Base-by-base conservation (phyloP, 2,113 vertebrate genomes). In the Petrocephalus zakoni region DNA sequence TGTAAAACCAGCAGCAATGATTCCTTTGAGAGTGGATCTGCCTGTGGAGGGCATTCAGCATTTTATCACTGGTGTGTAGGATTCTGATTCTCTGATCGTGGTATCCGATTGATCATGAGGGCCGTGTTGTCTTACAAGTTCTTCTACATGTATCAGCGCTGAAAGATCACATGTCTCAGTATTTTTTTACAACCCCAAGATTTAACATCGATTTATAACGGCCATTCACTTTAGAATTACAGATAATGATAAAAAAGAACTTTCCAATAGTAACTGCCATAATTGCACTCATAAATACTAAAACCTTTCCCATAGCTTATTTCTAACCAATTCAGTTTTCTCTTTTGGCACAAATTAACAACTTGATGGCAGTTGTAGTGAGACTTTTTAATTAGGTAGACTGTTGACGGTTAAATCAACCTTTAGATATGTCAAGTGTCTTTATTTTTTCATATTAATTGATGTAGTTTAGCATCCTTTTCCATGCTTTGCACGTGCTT, bases 1-100 rank as follows among this genome's bases (percentile, higher is more conserved):
- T 93, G 93, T 89, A 91, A 93, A 94, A 95, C 87, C 92, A 87
- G 92, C 89, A 91, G 85, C 93, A 92, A 93, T 92, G 88, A 94
- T 91, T 92, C 85, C 89, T 90, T 89, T 92, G 92, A 91, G 94
- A 94, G 92, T 89, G 89, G 91, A 91, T 90, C 92, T 92, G 93
- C 92, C 94, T 91, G 87, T 88, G 89, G 90, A 78, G 90, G 90
- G 82, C 91, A 47, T 47, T 58, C 19, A 55, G 81, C 68, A 89
- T 88, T 92, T 93, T 90, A 88, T 91, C 92, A 88, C 89, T 95
- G 90, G 87, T 94, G 91, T 93, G 93, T 94, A 90, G 93, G 94
- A 93, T 91, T 94, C 90, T 89, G 29, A 86, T 87, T 86, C 52
- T 86, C 84, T 86, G 29, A 55, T 49, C 21, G 22, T 83, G 46